Evolutionary conservation across 2,797 vertebrate genomes (phyloP), one percentile per base, ranked within the genome.

Genomic region (Rhyacichthys aspro): DNA sequence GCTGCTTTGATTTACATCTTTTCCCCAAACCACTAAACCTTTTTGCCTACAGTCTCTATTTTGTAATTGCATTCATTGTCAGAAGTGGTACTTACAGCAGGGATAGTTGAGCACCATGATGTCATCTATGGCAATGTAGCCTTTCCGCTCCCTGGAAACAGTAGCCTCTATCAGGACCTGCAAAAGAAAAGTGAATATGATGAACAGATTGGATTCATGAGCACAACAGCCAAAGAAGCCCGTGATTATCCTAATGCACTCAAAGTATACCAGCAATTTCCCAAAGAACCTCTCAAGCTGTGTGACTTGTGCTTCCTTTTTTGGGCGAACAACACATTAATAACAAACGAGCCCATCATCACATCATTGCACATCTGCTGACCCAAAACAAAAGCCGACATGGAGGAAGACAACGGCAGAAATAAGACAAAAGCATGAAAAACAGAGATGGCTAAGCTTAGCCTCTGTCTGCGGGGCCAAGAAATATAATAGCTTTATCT

Each of bases 61-160:
- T 36, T 65, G 55, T 74, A 74, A 79, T 70, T 63, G 59, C 56
- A 64, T 71, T 63, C 45, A 65, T 74, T 65, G 67, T 74, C 52
- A 76, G 57, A 72, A 81, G 70, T 74, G 73, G 56, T 72, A 96
- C 97, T 98, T 93, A 99, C 97, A 95, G 79, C 97, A 99, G 0
- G 97, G 96, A 66, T 98, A 98, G 87, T 96, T 98, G 79, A 98
- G 89, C 62, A 99, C 91, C 87, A 98, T 86, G 79, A 99, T 95
- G 89, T 98, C 95, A 82, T 99, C 97, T 60, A 98, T 79, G 52
- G 95, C 97, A n/a, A 98, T 93, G 85, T 96, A 98, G 49, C 97
- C 97, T 69, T 88, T 92, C 10, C 76, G 93, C 64, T 97, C 96
- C 1, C 88, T 86, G 79, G 96, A 96, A 76, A 98, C 90, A 4